phyloP scores from a whole-genome alignment of 2,888 invertebrate genomes.

The Zonitis immaculata region DNA sequence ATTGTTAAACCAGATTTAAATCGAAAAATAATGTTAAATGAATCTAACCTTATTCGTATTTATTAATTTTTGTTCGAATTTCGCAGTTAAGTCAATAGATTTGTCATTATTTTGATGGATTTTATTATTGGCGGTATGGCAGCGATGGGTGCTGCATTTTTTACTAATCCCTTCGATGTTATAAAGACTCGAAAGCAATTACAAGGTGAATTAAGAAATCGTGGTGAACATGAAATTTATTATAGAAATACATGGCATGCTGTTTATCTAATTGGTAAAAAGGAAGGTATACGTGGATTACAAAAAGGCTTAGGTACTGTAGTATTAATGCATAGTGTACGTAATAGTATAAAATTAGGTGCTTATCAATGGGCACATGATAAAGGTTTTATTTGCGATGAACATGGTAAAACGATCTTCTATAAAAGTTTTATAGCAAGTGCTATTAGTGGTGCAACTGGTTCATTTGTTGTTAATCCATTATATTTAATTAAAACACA shows the following conservation, averaged over 20 bases:
- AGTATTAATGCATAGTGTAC: conserved; percentile 78
- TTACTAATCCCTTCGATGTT: conserved; percentile 86
- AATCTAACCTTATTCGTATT: too few relatives aligned
- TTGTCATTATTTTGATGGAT: conserved; percentile 35
- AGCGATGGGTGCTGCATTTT: conserved; percentile 62
- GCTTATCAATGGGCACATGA: conserved; percentile 69
- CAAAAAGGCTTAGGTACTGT: conserved; percentile 83
- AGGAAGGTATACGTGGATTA: conserved; percentile 74
- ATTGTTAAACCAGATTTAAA: too few relatives aligned
- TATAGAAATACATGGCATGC: conserved; percentile 80
- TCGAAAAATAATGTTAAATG: too few relatives aligned
- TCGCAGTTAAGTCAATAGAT: too few relatives aligned
- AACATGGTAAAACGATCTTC: conserved; percentile 52
- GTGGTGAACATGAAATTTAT: conserved; percentile 56
- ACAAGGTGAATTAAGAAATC: conserved; percentile 56
- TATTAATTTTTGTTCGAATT: too few relatives aligned
- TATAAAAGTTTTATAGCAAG: conserved; percentile 51
- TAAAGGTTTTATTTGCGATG: conserved; percentile 58
- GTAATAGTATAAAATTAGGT: conserved; percentile 75
- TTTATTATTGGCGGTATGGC: conserved; percentile 53
- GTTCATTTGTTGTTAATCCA: conserved; percentile 70
- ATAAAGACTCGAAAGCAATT: conserved; percentile 84
- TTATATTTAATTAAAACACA: conserved; percentile 84
- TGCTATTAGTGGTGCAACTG: conserved; percentile 61
- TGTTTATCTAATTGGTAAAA: conserved; percentile 68